Conservation (phyloP, 2,113 vertebrate genomes). For the Tachuris rubrigastra region DNA sequence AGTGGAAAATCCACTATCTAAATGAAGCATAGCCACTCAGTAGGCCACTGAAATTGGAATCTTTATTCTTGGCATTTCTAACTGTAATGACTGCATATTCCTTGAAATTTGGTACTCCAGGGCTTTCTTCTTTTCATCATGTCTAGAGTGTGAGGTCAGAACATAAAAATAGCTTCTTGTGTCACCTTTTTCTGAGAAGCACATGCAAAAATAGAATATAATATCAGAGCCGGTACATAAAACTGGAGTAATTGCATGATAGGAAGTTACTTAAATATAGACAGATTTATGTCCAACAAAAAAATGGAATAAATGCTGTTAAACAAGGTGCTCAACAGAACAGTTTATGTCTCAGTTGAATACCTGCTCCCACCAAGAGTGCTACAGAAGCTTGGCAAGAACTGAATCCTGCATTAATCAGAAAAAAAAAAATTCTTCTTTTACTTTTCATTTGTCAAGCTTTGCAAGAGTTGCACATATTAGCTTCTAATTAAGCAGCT, state of each 20-base stretch:
- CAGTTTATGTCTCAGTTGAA: neutral
- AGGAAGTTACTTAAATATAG: neutral
- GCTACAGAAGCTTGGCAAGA: neutral
- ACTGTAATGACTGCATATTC: slow-evolving; percentile 36
- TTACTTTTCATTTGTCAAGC: neutral
- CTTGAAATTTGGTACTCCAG: slow-evolving; percentile 37
- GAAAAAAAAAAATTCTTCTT: neutral
- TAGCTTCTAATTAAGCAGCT: slow-evolving; percentile 30
- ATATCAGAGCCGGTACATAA: neutral
- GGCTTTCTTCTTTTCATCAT: slow-evolving; percentile 42
- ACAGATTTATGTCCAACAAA: neutral
- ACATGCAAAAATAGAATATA: slow-evolving; percentile 3
- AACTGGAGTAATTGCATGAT: neutral
- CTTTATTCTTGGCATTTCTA: slow-evolving; percentile 50
- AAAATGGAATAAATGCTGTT: neutral
- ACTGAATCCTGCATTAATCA: neutral
- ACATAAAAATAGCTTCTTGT: slow-evolving; percentile 43
- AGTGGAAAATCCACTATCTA: slow-evolving; percentile 65
- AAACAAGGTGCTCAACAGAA: neutral
- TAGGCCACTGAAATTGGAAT: slow-evolving; percentile 44
- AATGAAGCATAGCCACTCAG: slow-evolving; percentile 57
- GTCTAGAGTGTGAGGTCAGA: slow-evolving; percentile 24
- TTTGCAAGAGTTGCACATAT: slow-evolving; percentile 14
- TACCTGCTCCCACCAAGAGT: neutral
- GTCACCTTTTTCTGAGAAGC: slow-evolving; percentile 17